Base-by-base conservation (phyloP, 2,888 invertebrate species). In the Magallana nippona region DNA sequence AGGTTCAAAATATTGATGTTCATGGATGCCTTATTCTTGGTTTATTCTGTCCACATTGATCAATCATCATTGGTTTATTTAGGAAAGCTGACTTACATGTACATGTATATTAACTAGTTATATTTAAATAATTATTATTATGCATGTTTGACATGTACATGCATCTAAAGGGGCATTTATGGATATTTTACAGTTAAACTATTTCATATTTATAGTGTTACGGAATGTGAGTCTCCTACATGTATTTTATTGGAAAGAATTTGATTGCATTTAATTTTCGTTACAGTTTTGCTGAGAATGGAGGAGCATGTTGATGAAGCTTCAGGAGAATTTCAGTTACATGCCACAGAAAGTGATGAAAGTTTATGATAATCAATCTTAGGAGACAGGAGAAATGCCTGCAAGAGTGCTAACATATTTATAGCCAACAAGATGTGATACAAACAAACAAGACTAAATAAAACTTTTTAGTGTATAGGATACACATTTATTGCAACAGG, bases 311-410 rank as follows among this genome's bases (percentile, higher is more conserved):
- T 22, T 22, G 83, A 85, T 10, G 84, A 82, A 13, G 80, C 86
- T 27, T 79, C 83, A 3, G 93, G 93, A 81, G 93, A 93, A 63
- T 91, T 93, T n/a, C 91, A 92, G 85, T 88, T 94, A 80, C 94
- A 94, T 86, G 94, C 94, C 17, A 93, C 93, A 79, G 94, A 94
- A 86, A 94, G 94, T 88, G 94, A 94, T 84, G 94, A 94, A 87
- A 94, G 94, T 86, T 93, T 94, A 89, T 94, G 92, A 93, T 89
- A 89, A 71, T 71, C 71, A 22, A 27, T 3, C 2, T 1, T 71
- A 71, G 22, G 44, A 44, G n/a, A n/a, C n/a, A n/a, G 8, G 11
- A 78, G 2, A 22, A 22, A 15, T 5, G 27, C 32, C 32, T 71
- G 71, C 32, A 71, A 71, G 71, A 71, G 71, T 71, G 71, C 27